Evolutionary conservation across 2,113 vertebrate genomes (phyloP), one percentile per base, ranked within the genome.

Genomic region (Siniperca knerii): DNA sequence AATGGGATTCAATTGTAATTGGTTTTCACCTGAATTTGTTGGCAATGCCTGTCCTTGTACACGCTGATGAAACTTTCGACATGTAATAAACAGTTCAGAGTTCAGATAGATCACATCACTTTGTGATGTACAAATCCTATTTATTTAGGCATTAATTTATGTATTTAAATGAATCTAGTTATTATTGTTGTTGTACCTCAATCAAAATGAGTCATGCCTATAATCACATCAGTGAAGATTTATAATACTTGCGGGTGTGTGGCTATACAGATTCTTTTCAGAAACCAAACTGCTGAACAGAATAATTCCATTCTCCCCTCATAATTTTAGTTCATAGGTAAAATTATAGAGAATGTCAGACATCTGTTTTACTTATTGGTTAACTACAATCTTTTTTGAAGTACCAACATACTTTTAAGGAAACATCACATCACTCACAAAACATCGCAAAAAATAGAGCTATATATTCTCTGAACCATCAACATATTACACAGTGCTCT

Each of bases 381-480:
- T 40, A n/a, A 33, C 42, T 21, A 8, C 10, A 71, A 52, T 23
- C 13, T 29, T 57, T 40, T 70, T n/a, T 5, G 2, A 11, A 25
- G 15, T 16, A 33, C 20, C 42, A 68, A 15, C 20, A 74, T 25
- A 2, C 13, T 75, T 73, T 79, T 20, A 61, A 72, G 65, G 68
- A 73, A 67, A 60, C 46, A 72, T 66, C 48, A 71, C 73, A 44
- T 82, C 37, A 71, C 58, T 20, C 13, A 66, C 13, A 8, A 71
- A 70, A 40, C 29, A 29, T 18, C 3, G 11, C 6, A 69, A 29
- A 57, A 74, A 6, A 55, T 10, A 10, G 10, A 25, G 3, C 3
- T 23, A 11, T 55, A 42, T 21, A 40, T 65, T 67, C 67, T 46
- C 42, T n/a, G 48, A 60, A 77, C 33, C 50, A 74, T 68, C 29